Percentiles rank a stretch among this genome's conserved stretches.
These are phyloP conservation scores for Melanargia galathea DNA, from an alignment of 2,888 invertebrate genomes.

Conservation along the genomic window DNA sequence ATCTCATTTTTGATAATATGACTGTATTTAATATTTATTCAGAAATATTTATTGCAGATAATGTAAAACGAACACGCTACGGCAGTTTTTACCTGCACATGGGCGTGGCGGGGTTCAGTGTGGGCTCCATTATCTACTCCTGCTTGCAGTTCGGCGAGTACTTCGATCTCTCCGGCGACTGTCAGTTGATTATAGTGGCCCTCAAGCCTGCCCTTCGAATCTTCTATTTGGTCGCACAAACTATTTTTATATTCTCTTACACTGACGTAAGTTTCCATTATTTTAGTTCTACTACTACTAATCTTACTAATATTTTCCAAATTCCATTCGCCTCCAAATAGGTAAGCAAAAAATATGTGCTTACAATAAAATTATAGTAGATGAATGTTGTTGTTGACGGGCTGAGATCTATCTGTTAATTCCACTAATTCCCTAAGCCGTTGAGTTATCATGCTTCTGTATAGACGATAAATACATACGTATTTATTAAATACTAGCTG, in stretches of 20 bases:
- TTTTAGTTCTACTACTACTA: no score
- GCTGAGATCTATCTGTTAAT: no score
- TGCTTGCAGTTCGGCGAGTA: constrained; percentile 87
- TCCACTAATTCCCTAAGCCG: no score
- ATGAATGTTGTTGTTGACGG: no score
- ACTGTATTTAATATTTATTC: no score
- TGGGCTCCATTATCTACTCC: constrained; percentile 88
- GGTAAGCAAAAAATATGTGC: no score
- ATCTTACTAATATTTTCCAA: no score
- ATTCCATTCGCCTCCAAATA: no score
- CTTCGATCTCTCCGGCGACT: constrained; percentile 84
- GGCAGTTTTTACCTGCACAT: constrained; percentile 85
- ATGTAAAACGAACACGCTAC: constrained; percentile 67
- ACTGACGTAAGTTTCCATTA: constrained; percentile 80
- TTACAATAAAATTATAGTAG: no score
- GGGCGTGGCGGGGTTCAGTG: constrained; percentile 85
- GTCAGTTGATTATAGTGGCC: constrained; percentile 83
- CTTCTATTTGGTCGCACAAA: constrained; percentile 85
- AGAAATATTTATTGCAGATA: constrained; percentile 56
- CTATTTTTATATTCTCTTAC: constrained; percentile 88
- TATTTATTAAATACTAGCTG: no score
- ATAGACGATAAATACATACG: no score
- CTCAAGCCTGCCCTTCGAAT: constrained; percentile 84
- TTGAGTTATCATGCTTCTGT: no score
- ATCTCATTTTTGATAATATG: neutral